Percentiles rank a stretch among this genome's conserved stretches.
phyloP scores from a whole-genome alignment of 2,888 invertebrate species.

The Ichneumon xanthorius region DNA sequence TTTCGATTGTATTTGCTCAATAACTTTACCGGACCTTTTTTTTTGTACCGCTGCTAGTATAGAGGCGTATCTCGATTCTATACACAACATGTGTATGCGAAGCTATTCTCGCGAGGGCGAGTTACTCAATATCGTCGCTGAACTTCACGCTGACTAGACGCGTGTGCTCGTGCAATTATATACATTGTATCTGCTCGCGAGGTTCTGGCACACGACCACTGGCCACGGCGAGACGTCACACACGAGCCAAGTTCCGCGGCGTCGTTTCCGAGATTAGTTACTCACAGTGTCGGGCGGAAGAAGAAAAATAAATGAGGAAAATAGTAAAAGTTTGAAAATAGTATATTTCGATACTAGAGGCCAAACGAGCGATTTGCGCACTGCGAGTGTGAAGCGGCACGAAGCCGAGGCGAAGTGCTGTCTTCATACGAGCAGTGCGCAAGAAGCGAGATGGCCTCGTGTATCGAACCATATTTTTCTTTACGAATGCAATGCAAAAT shows the following conservation, averaged over 20 bases:
- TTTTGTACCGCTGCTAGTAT: background rate
- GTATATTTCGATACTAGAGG: too few species aligned
- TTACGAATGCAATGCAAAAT: too few species aligned
- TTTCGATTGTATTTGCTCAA: conserved; percentile 4
- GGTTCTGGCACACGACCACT: conserved; percentile 14
- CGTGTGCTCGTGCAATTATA: conserved; percentile 27
- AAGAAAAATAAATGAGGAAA: background rate
- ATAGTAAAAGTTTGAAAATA: background rate
- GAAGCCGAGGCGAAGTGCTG: too few species aligned
- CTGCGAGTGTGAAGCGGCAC: too few species aligned
- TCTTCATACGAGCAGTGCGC: too few species aligned
- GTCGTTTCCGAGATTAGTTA: conserved; percentile 16
- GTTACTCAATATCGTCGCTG: conserved; percentile 28
- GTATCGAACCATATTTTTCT: too few species aligned
- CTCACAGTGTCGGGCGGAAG: background rate
- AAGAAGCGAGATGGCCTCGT: too few species aligned
- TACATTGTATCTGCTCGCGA: background rate
- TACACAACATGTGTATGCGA: conserved; percentile 21
- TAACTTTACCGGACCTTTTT: background rate
- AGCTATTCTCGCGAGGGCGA: conserved; percentile 33
- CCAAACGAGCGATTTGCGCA: too few species aligned
- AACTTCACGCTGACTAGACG: background rate
- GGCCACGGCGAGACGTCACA: conserved; percentile 1
- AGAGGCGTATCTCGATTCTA: conserved; percentile 8
- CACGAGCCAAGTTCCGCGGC: background rate